phyloP scores from a whole-genome alignment of 2,113 vertebrate species.

The Misgurnus anguillicaudatus region DNA sequence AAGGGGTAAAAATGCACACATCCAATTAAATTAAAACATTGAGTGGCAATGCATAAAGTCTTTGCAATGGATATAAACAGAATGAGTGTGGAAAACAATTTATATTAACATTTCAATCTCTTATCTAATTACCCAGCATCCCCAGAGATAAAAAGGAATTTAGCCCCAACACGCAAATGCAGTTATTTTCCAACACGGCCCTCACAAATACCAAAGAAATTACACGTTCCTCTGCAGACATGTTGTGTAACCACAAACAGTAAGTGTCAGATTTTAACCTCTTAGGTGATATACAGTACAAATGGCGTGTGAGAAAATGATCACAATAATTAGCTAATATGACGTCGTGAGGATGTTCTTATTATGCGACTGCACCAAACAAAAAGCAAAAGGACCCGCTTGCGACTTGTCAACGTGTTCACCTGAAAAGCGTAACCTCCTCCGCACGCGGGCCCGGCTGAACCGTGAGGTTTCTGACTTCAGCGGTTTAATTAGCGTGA shows the following conservation, averaged over 20 bases:
- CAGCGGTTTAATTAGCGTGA: constrained; percentile 70
- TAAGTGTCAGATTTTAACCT: too few species aligned
- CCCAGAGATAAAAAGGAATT: constrained; percentile 64
- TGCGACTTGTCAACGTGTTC: constrained; percentile 54
- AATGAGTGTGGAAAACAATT: constrained; percentile 58
- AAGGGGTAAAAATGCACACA: too few species aligned
- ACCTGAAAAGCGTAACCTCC: constrained; percentile 57
- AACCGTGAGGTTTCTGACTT: constrained; percentile 56
- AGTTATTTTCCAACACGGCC: constrained; percentile 40
- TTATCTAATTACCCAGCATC: constrained; percentile 72
- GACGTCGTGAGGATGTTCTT: constrained; percentile 47
- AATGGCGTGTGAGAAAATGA: neutral
- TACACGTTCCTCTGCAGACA: constrained; percentile 26
- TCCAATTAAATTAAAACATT: neutral
- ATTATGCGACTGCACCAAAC: constrained; percentile 52
- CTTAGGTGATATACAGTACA: neutral
- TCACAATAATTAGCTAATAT: constrained; percentile 34
- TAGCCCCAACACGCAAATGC: constrained; percentile 55
- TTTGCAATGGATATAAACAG: constrained; percentile 61
- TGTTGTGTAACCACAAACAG: constrained; percentile 8
- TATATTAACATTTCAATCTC: constrained; percentile 77
- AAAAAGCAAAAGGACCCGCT: constrained; percentile 46
- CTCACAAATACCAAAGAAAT: constrained; percentile 49
- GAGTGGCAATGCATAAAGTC: constrained; percentile 47
- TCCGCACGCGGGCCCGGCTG: constrained; percentile 52